Evolutionary conservation across 2,888 invertebrate species (phyloP).

Genomic region (Coenonympha arcania): DNA sequence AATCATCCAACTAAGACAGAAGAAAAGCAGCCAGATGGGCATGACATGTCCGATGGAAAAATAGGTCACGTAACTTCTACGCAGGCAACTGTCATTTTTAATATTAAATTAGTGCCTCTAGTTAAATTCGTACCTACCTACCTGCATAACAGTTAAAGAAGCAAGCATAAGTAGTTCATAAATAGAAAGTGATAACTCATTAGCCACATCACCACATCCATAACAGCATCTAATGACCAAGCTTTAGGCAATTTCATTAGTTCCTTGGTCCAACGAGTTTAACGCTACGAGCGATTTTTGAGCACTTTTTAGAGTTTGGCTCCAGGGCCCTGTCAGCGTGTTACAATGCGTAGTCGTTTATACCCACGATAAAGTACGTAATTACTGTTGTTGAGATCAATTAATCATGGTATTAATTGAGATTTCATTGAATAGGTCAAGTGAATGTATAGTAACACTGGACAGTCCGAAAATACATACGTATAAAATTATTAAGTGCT

Average conservation of each 20-base stretch:
- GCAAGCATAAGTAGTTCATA: neutral
- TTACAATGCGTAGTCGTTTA: constrained; percentile 35
- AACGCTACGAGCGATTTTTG: constrained; percentile 38
- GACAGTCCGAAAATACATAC: too few species aligned
- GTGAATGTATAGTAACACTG: constrained; percentile 13
- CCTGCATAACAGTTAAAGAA: neutral
- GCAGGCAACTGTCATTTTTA: too few species aligned
- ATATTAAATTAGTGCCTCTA: too few species aligned
- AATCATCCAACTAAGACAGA: too few species aligned
- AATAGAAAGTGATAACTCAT: constrained; percentile 17
- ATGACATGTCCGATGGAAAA: too few species aligned
- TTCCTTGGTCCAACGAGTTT: constrained; percentile 23
- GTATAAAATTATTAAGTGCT: too few species aligned
- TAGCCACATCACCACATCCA: constrained; percentile 13
- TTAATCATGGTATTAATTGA: constrained; percentile 58
- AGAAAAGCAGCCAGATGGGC: too few species aligned
- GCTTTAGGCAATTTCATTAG: constrained; percentile 21
- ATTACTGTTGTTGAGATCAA: constrained; percentile 51
- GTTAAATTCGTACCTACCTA: too few species aligned
- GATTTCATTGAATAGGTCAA: constrained; percentile 42
- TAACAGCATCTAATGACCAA: constrained; percentile 12
- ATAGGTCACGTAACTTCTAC: too few species aligned
- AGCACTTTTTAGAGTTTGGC: constrained; percentile 39
- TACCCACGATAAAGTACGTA: constrained; percentile 47
- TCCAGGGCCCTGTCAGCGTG: constrained; percentile 40